These are phyloP conservation scores for Athalia cordata DNA, from an alignment of 2,888 invertebrate genomes.

Conservation along the genomic window DNA sequence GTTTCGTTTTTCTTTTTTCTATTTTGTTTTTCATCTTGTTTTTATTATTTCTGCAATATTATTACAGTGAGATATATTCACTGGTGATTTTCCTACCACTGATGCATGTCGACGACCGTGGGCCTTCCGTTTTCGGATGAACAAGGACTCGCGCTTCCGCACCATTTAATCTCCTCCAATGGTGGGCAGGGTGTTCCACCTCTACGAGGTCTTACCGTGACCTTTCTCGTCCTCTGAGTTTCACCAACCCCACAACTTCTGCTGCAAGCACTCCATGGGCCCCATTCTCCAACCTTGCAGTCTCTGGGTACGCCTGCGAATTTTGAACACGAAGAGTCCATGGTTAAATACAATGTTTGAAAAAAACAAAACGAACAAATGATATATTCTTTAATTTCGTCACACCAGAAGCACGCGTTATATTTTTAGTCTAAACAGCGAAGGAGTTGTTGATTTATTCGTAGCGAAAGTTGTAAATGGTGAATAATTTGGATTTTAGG, in stretches of 20 bases:
- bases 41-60: background rate
- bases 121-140: conserved; percentile 69
- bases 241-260: conserved; percentile 93
- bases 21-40: background rate
- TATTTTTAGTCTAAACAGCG: background rate
- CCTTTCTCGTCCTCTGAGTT: conserved; percentile 86
- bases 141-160: conserved; percentile 85
- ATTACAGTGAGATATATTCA: background rate
- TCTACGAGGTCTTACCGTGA: conserved; percentile 84
- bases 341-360: no score
- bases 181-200: conserved; percentile 91
- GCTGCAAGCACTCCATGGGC: conserved; percentile 90
- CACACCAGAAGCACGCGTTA: no score
- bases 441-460: background rate
- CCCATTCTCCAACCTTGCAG: conserved; percentile 91
- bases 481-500: conserved; percentile 4
- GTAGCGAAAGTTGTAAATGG: conserved; percentile 8
- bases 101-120: conserved; percentile 56
- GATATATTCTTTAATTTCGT: no score
- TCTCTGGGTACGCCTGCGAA: conserved; percentile 81
- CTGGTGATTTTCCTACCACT: conserved; percentile 63
- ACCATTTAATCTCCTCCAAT: conserved; percentile 90
- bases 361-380: no score
- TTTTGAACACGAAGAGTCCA: conserved; percentile 18
- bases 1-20: background rate